These are phyloP conservation scores for Trissolcus japonicus DNA, from an alignment of 2,888 invertebrate species.

Conservation along the genomic window DNA sequence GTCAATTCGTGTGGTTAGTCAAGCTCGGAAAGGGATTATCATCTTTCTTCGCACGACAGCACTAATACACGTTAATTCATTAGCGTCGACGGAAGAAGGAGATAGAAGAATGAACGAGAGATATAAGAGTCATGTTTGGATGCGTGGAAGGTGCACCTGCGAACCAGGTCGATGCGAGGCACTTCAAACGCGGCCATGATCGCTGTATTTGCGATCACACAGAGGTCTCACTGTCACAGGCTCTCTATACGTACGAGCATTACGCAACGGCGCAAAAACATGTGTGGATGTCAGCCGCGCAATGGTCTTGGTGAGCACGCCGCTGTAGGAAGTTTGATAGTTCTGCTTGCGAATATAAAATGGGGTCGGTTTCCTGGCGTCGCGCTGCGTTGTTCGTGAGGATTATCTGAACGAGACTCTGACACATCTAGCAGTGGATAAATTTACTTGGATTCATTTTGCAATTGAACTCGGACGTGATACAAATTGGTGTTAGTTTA, in stretches of 20 bases:
- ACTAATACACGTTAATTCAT: conserved; percentile 42
- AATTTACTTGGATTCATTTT: background rate
- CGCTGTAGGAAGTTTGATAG: conserved; percentile 39
- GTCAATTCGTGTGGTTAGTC: conserved; percentile 22
- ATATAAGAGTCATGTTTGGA: conserved; percentile 39
- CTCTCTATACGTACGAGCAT: conserved; percentile 38
- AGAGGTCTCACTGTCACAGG: conserved; percentile 32
- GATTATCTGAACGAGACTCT: conserved; percentile 13
- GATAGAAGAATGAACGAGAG: conserved; percentile 11
- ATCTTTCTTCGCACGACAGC: conserved; percentile 19
- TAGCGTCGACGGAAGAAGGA: conserved; percentile 19
- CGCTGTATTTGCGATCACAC: conserved; percentile 51
- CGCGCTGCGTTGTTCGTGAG: conserved; percentile 7
- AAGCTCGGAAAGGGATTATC: conserved; percentile 16
- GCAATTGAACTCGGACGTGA: conserved; percentile 1
- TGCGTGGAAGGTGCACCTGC: conserved; percentile 47
- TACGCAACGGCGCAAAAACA: conserved; percentile 51
- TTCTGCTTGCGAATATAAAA: conserved; percentile 35
- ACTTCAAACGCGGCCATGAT: conserved; percentile 53
- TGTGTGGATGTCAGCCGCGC: conserved; percentile 34
- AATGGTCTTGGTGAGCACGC: conserved; percentile 27
- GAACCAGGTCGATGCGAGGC: conserved; percentile 51
- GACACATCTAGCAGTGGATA: background rate
- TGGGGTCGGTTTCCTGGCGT: conserved; percentile 20
- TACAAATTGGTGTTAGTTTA: background rate